These are phyloP conservation scores for Tokudaia tokunoshimensis DNA, from an alignment of 2,797 vertebrate species.

Conservation along the genomic window DNA sequence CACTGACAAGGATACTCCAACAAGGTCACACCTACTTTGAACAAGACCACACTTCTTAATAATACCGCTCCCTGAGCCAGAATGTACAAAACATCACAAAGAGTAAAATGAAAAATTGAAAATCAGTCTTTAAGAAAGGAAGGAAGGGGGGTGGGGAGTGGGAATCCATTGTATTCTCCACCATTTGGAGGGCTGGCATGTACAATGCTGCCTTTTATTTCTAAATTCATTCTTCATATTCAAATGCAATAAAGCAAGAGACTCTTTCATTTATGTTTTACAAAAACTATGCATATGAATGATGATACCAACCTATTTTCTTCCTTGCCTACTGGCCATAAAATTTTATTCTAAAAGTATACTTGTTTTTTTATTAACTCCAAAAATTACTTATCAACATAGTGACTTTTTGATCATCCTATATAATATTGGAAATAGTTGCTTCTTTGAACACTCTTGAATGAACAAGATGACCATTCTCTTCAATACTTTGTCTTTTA, in stretches of 20 bases:
- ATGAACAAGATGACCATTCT: not conserved
- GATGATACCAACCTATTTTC: not conserved
- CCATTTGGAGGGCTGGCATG: not conserved
- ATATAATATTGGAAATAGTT: constrained; percentile 16
- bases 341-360: constrained; percentile 29
- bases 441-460: not conserved
- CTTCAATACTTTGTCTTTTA: not conserved
- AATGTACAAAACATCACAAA: not conserved
- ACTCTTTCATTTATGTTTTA: constrained; percentile 43
- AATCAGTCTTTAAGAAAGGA: constrained; percentile 4
- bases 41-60: not conserved
- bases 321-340: not conserved
- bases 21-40: not conserved
- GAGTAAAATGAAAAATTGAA: constrained; percentile 45
- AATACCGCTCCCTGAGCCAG: not conserved
- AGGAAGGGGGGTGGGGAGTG: not conserved
- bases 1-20: not conserved
- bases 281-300: not conserved
- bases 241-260: constrained; percentile 25
- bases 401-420: not conserved
- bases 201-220: constrained; percentile 29
- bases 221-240: constrained; percentile 56
- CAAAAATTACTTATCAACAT: not conserved
- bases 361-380: constrained; percentile 29
- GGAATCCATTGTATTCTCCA: constrained; percentile 1